These are phyloP conservation scores for Leucophenga maculata DNA, from an alignment of 2,888 invertebrate genomes.

Conservation along the genomic window DNA sequence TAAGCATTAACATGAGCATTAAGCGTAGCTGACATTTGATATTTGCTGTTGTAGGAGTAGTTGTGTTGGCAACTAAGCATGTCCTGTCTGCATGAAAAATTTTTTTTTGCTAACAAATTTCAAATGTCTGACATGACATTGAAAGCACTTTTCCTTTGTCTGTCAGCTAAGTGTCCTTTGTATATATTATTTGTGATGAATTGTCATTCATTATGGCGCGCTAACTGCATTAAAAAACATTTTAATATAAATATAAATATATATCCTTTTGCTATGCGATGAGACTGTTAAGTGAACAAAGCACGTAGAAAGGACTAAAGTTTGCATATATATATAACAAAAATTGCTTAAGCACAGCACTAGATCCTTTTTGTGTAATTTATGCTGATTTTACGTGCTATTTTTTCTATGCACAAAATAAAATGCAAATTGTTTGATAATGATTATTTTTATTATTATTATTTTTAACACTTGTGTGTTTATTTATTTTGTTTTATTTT, in stretches of 20 bases:
- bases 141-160: neutral
- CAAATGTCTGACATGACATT: neutral
- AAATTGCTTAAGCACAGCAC: neutral
- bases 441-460: slow-evolving; percentile 15
- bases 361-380: neutral
- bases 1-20: neutral
- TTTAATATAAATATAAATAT: slow-evolving; percentile 8
- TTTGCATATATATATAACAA: neutral
- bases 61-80: neutral
- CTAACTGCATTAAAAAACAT: slow-evolving; percentile 11
- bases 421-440: slow-evolving; percentile 22
- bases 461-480: neutral
- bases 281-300: neutral
- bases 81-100: neutral
- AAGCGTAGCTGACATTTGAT: slow-evolving; percentile 21
- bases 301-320: neutral
- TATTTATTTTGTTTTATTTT: neutral
- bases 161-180: neutral
- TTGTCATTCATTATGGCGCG: slow-evolving; percentile 2
- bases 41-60: neutral
- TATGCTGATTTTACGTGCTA: slow-evolving; percentile 16
- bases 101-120: neutral
- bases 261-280: neutral
- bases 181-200: neutral
- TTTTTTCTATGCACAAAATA: neutral